phyloP scores from a whole-genome alignment of 2,888 invertebrate genomes.

The Biston betularia region DNA sequence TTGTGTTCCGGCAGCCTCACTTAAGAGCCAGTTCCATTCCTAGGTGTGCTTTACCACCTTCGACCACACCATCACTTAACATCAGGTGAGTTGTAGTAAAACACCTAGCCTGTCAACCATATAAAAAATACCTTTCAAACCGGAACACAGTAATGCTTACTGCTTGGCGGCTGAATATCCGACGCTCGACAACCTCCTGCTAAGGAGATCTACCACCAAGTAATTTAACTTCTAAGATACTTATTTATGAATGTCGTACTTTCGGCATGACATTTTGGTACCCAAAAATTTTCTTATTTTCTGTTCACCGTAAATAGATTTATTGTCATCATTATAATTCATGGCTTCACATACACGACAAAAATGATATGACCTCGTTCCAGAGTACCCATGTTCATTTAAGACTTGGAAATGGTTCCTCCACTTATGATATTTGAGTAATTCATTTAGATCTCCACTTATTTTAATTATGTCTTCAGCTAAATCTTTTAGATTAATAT shows the following conservation, averaged over 20 bases:
- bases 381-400: constrained; percentile 88
- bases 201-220: too few species aligned
- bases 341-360: constrained; percentile 87
- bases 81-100: too few species aligned
- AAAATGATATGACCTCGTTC: constrained; percentile 81
- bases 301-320: constrained; percentile 37
- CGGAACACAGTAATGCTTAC: too few species aligned
- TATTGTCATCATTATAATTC: constrained; percentile 74
- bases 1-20: too few species aligned
- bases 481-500: constrained; percentile 76
- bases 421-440: constrained; percentile 86
- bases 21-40: too few species aligned
- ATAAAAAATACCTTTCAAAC: too few species aligned
- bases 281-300: constrained; percentile 41
- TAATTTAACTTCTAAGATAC: too few species aligned
- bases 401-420: constrained; percentile 77
- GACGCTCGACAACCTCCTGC: too few species aligned
- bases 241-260: background rate
- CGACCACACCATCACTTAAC: too few species aligned
- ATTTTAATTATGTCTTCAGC: constrained; percentile 83
- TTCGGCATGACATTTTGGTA: constrained; percentile 26
- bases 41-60: too few species aligned
- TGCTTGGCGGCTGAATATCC: too few species aligned
- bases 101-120: too few species aligned
- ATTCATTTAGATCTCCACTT: constrained; percentile 63